These are phyloP conservation scores for Marmota monax DNA, from an alignment of 2,113 vertebrate genomes.

Conservation along the genomic window DNA sequence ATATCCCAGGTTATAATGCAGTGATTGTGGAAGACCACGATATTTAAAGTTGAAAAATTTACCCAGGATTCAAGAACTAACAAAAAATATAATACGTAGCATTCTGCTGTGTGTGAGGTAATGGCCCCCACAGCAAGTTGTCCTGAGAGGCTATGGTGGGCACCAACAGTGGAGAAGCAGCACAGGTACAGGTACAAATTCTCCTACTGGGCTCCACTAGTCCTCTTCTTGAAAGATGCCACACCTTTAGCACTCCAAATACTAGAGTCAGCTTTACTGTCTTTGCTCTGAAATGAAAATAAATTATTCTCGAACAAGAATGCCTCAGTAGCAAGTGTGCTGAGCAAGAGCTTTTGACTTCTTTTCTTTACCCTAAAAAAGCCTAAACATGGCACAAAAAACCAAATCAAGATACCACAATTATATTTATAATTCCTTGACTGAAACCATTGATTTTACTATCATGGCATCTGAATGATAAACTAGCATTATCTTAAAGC, in stretches of 20 bases:
- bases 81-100: neutral
- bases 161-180: neutral
- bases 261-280: neutral
- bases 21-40: neutral
- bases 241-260: neutral
- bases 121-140: neutral
- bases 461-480: slow-evolving; percentile 6
- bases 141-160: neutral
- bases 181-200: neutral
- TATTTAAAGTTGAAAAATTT: neutral
- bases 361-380: slow-evolving; percentile 9
- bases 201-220: neutral
- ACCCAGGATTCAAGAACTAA: neutral
- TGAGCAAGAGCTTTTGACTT: slow-evolving; percentile 20
- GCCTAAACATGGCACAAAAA: neutral
- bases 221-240: neutral
- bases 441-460: slow-evolving; percentile 36
- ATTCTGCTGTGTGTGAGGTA: neutral
- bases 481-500: neutral
- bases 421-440: slow-evolving; percentile 9
- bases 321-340: neutral
- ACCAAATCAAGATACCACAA: neutral
- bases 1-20: neutral
- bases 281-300: slow-evolving; percentile 34
- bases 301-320: slow-evolving; percentile 3